A percentile compares a stretch with the other conserved stretches of the same genome.
phyloP scores from a whole-genome alignment of 2,888 invertebrate species.

The Malachius bipustulatus region DNA sequence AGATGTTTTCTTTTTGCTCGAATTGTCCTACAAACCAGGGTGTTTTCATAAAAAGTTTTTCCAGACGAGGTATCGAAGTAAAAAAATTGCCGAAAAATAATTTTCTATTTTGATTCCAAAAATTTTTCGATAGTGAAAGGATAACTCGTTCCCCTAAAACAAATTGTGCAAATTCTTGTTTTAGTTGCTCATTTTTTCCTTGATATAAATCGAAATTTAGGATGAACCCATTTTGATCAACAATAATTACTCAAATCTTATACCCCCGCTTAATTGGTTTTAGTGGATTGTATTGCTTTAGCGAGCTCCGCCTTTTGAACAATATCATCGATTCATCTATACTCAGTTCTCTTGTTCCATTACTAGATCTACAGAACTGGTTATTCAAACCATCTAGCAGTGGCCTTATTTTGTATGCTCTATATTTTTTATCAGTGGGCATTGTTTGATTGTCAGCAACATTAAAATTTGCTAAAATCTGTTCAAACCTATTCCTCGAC shows the following conservation, averaged over 20 bases:
- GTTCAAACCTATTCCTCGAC: background rate
- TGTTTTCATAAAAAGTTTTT: no score
- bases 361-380: conserved; percentile 11
- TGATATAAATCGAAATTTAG: conserved; percentile 9
- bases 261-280: conserved; percentile 12
- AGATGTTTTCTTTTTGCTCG: background rate
- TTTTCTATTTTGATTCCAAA: conserved; percentile 7
- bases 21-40: conserved; percentile 2
- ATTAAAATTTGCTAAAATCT: conserved; percentile 9
- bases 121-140: conserved; percentile 9
- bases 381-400: conserved; percentile 11
- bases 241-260: conserved; percentile 10
- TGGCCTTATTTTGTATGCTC: conserved; percentile 13
- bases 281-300: conserved; percentile 13
- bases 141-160: conserved; percentile 13
- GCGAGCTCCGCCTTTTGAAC: conserved; percentile 8
- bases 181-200: conserved; percentile 5
- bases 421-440: conserved; percentile 9
- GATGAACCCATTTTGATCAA: conserved; percentile 9
- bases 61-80: no score
- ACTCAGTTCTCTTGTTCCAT: conserved; percentile 11
- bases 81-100: no score
- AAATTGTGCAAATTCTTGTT: conserved; percentile 8
- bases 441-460: conserved; percentile 10
- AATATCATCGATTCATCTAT: conserved; percentile 13